These are phyloP conservation scores for Ferrisia virgata DNA, from an alignment of 2,888 invertebrate species.

Conservation along the genomic window DNA sequence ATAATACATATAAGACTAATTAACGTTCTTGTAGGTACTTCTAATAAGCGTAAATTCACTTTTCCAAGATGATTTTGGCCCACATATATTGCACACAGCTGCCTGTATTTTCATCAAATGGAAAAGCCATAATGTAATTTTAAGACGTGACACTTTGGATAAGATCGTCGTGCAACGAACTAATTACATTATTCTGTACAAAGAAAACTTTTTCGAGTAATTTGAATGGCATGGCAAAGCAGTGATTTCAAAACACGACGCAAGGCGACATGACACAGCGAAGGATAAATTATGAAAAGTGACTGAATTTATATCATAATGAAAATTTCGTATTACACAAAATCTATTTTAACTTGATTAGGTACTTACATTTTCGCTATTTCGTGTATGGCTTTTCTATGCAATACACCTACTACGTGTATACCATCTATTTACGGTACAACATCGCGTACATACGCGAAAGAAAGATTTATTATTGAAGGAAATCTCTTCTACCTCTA, in stretches of 20 bases:
- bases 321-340: slow-evolving; percentile 20
- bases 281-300: slow-evolving; percentile 7
- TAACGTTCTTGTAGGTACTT: too few species aligned
- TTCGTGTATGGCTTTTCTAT: not conserved
- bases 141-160: not conserved
- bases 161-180: not conserved
- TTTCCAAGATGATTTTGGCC: not conserved
- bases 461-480: not conserved
- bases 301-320: slow-evolving; percentile 2
- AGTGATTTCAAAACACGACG: not conserved
- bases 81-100: not conserved
- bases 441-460: not conserved
- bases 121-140: not conserved
- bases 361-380: not conserved
- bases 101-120: not conserved
- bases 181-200: not conserved
- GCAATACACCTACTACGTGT: not conserved
- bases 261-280: not conserved
- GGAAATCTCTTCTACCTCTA: not conserved
- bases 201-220: not conserved
- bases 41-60: not conserved
- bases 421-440: not conserved
- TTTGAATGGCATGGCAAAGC: slow-evolving; percentile 9
- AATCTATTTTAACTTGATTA: slow-evolving; percentile 20
- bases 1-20: not conserved